These are phyloP conservation scores for Drosophila pectinifera DNA, from an alignment of 1,140 invertebrate species.

Conservation along the genomic window DNA sequence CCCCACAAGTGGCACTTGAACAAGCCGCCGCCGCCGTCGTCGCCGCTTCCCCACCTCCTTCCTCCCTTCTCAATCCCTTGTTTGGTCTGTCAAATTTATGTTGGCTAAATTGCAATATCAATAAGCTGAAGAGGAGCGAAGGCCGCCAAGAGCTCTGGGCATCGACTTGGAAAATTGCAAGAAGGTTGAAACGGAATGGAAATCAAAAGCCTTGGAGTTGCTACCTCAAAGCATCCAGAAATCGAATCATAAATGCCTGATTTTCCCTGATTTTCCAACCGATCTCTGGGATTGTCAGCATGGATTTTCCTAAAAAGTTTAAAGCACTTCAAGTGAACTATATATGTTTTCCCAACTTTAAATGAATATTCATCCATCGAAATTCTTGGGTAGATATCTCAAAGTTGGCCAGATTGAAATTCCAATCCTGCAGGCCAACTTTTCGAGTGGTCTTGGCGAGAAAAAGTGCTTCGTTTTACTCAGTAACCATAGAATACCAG, in stretches of 20 bases:
- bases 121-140: slow-evolving; percentile 42
- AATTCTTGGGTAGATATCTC: not conserved
- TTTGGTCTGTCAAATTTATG: slow-evolving; percentile 57
- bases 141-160: slow-evolving; percentile 8
- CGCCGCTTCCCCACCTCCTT: not conserved
- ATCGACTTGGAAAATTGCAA: slow-evolving; percentile 15
- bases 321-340: not conserved
- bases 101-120: slow-evolving; percentile 72
- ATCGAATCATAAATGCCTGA: not conserved
- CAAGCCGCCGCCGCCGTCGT: not conserved
- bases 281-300: not conserved
- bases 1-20: slow-evolving; percentile 39
- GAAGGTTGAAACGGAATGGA: slow-evolving; percentile 2
- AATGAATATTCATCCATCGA: not conserved
- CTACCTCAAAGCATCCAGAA: not conserved
- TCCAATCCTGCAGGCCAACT: too few species aligned
- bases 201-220: slow-evolving; percentile 3
- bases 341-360: not conserved
- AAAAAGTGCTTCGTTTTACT: not conserved
- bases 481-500: too few species aligned
- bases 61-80: slow-evolving; percentile 19
- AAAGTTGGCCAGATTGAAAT: not conserved
- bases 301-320: too few species aligned
- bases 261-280: not conserved
- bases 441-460: not conserved